phyloP scores from a whole-genome alignment of 92 coral and sea anemone species.

The Siderastrea radians region DNA sequence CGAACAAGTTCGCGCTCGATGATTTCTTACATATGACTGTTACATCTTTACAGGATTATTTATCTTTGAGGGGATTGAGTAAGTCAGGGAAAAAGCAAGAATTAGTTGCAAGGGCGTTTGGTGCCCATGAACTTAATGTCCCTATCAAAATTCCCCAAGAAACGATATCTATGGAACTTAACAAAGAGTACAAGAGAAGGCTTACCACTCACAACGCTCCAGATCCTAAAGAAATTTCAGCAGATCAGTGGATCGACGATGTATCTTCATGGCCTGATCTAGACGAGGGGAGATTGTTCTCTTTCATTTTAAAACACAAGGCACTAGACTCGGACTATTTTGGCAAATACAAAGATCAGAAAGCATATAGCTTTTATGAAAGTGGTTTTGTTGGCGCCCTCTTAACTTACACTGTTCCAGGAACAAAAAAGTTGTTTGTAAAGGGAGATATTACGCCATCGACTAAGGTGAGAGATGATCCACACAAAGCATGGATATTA shows the following conservation, averaged over 20 bases:
- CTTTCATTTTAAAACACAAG: conserved; percentile 22
- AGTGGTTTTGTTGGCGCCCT: conserved; percentile 69
- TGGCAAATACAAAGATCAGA: conserved; percentile 60
- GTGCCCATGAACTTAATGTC: not conserved
- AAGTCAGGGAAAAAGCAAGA: conserved; percentile 8
- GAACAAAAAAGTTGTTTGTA: conserved; percentile 16
- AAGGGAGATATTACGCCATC: conserved; percentile 23
- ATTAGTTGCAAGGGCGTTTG: conserved; percentile 11
- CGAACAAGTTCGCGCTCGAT: too few relatives aligned
- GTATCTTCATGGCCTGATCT: conserved; percentile 47
- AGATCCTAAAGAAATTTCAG: not conserved
- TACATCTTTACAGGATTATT: conserved; percentile 1
- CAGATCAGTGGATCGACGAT: conserved; percentile 10
- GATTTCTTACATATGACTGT: conserved; percentile 3
- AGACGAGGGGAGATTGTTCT: conserved; percentile 52
- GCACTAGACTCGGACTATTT: conserved; percentile 46
- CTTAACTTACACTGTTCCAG: conserved; percentile 3
- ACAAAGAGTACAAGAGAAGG: conserved; percentile 41
- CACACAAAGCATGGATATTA: conserved; percentile 58
- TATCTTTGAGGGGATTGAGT: not conserved
- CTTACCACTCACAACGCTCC: not conserved
- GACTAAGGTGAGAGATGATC: conserved; percentile 19
- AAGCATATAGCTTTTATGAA: conserved; percentile 56
- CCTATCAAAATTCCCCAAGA: conserved; percentile 30
- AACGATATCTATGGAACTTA: conserved; percentile 9